Evolutionary conservation across 2,797 vertebrate genomes (phyloP).

Genomic region (Rhinoraja longicauda): DNA sequence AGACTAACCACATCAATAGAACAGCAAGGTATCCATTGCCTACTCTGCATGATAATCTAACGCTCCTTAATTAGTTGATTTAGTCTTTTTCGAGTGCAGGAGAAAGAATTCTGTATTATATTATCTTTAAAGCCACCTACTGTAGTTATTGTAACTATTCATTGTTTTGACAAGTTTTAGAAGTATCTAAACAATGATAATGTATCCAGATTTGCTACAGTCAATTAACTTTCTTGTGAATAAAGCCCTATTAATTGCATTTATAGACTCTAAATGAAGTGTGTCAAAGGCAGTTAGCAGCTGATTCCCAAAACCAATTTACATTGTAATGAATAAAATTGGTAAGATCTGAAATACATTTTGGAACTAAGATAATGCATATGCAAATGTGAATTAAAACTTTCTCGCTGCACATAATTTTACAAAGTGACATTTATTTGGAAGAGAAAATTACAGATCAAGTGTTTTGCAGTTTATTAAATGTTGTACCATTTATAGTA

Average conservation of each 20-base stretch:
- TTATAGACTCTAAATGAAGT: conserved; percentile 67
- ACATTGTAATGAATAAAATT: conserved; percentile 54
- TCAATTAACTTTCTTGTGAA: conserved; percentile 58
- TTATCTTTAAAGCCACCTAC: conserved; percentile 37
- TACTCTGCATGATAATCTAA: neutral
- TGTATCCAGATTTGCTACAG: conserved; percentile 50
- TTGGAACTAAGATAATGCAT: conserved; percentile 3
- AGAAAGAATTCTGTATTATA: conserved; percentile 43
- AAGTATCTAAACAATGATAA: conserved; percentile 52
- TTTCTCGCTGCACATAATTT: conserved; percentile 22
- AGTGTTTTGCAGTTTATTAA: neutral
- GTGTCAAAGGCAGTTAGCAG: conserved; percentile 63
- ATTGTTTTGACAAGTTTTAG: conserved; percentile 54
- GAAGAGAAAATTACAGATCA: neutral
- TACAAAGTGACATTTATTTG: conserved; percentile 8
- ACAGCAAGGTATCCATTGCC: conserved; percentile 29
- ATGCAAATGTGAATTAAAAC: conserved; percentile 30
- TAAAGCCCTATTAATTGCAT: conserved; percentile 64
- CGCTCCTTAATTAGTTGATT: conserved; percentile 31
- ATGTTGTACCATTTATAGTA: neutral
- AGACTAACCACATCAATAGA: neutral
- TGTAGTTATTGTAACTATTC: conserved; percentile 28
- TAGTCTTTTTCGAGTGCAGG: conserved; percentile 41
- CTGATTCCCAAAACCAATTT: conserved; percentile 59
- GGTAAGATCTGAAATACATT: conserved; percentile 35